A percentile compares a stretch with the other conserved stretches of the same genome.
Conservation (phyloP, 1,140 invertebrate species). For the Anoplophora glabripennis region DNA sequence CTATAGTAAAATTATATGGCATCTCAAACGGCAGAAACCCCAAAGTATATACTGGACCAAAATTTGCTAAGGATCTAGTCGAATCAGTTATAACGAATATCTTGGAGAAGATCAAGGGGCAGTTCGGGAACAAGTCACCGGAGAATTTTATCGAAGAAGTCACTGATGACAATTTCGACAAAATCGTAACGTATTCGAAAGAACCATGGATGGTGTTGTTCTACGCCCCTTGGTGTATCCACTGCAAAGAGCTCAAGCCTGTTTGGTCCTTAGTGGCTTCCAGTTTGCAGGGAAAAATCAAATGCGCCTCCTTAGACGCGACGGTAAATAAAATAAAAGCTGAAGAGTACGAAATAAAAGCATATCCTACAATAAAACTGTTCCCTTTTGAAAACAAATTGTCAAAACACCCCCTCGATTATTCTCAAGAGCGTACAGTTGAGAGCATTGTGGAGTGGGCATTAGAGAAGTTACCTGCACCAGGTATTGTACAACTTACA, state of each 20-base stretch:
- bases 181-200: slow-evolving; percentile 79
- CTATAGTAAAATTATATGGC: too few relatives aligned
- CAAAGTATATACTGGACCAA: too few relatives aligned
- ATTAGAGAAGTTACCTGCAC: slow-evolving; percentile 72
- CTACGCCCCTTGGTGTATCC: slow-evolving; percentile 92
- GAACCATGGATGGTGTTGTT: slow-evolving; percentile 96
- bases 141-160: slow-evolving; percentile 78
- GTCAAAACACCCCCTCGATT: slow-evolving; percentile 59
- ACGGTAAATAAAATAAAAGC: slow-evolving; percentile 82
- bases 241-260: slow-evolving; percentile 92
- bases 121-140: slow-evolving; percentile 55
- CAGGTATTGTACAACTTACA: slow-evolving; percentile 75
- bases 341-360: slow-evolving; percentile 72
- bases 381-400: slow-evolving; percentile 71
- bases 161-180: slow-evolving; percentile 91
- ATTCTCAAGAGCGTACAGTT: slow-evolving; percentile 81
- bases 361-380: slow-evolving; percentile 95
- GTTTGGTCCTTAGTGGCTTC: slow-evolving; percentile 90
- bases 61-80: too few relatives aligned
- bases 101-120: not conserved
- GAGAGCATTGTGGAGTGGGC: slow-evolving; percentile 89
- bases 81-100: too few relatives aligned
- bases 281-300: slow-evolving; percentile 56
- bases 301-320: slow-evolving; percentile 92
- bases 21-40: too few relatives aligned